These are phyloP conservation scores for Adineta ricciae DNA, from an alignment of 2,888 invertebrate species.

Conservation along the genomic window DNA sequence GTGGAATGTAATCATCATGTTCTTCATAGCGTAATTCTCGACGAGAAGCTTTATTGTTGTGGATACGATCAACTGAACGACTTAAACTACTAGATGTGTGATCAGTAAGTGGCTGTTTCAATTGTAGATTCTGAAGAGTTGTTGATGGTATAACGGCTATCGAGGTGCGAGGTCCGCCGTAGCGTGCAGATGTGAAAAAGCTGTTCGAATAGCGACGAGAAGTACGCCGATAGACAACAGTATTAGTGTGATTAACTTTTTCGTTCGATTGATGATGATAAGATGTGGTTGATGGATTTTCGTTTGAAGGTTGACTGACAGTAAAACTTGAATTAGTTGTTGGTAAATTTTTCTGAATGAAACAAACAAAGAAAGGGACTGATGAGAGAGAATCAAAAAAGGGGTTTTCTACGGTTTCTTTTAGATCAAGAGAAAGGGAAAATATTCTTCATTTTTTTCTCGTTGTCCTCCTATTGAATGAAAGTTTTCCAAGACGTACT, in stretches of 20 bases:
- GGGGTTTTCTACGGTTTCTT: not conserved
- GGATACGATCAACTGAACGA: not conserved
- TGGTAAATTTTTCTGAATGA: not conserved
- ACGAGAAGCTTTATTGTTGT: not conserved
- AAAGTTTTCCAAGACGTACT: not conserved
- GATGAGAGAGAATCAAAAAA: not conserved
- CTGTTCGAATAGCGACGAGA: not conserved
- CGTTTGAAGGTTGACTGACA: not conserved
- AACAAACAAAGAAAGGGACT: not conserved
- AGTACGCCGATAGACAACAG: not conserved
- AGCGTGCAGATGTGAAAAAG: not conserved
- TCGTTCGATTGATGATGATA: not conserved
- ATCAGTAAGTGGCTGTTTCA: not conserved
- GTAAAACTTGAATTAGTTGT: not conserved
- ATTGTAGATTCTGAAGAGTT: no score
- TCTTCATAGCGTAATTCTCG: conserved; percentile 6
- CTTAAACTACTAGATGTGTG: not conserved
- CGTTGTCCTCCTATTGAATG: not conserved
- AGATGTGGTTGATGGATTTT: not conserved
- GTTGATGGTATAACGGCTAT: not conserved
- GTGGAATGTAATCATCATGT: conserved; percentile 19
- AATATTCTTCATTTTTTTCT: not conserved
- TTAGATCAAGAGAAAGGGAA: not conserved
- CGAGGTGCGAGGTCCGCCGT: not conserved
- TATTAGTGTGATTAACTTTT: not conserved